Evolutionary conservation across 2,113 vertebrate species (phyloP), one percentile per base, ranked within the genome.

Genomic region (Lamprotornis superbus): DNA sequence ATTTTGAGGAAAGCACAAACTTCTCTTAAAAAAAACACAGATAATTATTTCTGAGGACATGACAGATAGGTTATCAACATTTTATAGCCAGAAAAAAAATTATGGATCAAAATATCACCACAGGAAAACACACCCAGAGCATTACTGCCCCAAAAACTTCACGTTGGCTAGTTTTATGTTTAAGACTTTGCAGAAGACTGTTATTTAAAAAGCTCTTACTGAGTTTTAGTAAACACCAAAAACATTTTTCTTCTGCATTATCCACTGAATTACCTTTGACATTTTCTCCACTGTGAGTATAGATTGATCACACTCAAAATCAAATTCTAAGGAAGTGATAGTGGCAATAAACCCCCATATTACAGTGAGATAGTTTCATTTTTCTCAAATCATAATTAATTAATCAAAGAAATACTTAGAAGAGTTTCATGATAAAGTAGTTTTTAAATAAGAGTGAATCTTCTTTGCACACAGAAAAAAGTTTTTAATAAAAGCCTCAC

Each of bases 401-500:
- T n/a, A 5, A 64, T 46, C 9, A 74, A 69, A 74, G 7, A 69
- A 78, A 74, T 46, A 5, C 13, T 59, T 49, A 49, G 35, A 64
- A 55, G 0, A 24, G 7, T 50, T 44, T 44, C 0, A 24, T 57
- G 11, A 46, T 37, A n/a, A 42, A 28, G 6, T 2, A 7, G 7
- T 74, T 88, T 44, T 50, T 40, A 60, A 78, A 59, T 40, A 64
- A 19, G 9, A 68, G 9, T 17, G 15, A 47, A 85, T 49, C 23
- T 55, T 44, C 27, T 63, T 30, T 76, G 47, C 4, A 68, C n/a
- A 11, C 8, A 88, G 64, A 67, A 83, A 71, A 64, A 28, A 15
- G 9, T 3, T 17, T 68, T 42, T 16, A 2, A 10, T 35, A 33
- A 39, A 77, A 78, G 31, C 12, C 14, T 50, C 39, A 53, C 5